These are phyloP conservation scores for Ctenochaetus hawaiiensis DNA, from an alignment of 2,797 vertebrate genomes.

Conservation along the genomic window DNA sequence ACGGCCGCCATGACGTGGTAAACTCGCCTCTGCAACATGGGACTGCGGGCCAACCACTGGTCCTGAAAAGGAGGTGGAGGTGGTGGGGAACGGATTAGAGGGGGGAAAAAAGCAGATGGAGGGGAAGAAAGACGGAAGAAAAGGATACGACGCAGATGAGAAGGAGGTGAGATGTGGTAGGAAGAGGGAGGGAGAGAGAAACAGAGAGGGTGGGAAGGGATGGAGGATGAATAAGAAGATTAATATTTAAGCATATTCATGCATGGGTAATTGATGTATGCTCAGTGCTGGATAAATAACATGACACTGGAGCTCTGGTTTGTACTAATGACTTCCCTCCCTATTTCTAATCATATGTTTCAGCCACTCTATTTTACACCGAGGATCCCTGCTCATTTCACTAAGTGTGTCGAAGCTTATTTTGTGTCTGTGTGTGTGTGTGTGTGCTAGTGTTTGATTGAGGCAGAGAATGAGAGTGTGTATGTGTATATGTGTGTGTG, in stretches of 20 bases:
- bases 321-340: conserved; percentile 83
- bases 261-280: conserved; percentile 82
- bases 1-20: conserved; percentile 98
- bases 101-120: conserved; percentile 32
- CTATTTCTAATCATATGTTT: conserved; percentile 84
- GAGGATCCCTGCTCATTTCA: conserved; percentile 79
- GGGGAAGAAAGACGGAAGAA: conserved; percentile 42
- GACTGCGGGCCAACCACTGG: conserved; percentile 93
- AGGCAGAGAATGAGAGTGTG: conserved; percentile 62
- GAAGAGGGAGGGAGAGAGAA: conserved; percentile 50
- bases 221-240: conserved; percentile 73
- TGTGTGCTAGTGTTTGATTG: conserved; percentile 55
- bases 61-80: conserved; percentile 82
- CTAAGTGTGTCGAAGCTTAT: conserved; percentile 79
- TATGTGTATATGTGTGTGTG: conserved; percentile 49
- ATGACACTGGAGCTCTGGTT: conserved; percentile 81
- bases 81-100: not conserved
- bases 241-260: conserved; percentile 80
- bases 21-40: conserved; percentile 96
- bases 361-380: conserved; percentile 83
- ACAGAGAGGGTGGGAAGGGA: conserved; percentile 52
- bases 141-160: conserved; percentile 45
- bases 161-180: conserved; percentile 50
- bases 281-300: conserved; percentile 82
- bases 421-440: conserved; percentile 62